Conservation (phyloP, 2,113 vertebrate genomes). For the Tetrax tetrax region DNA sequence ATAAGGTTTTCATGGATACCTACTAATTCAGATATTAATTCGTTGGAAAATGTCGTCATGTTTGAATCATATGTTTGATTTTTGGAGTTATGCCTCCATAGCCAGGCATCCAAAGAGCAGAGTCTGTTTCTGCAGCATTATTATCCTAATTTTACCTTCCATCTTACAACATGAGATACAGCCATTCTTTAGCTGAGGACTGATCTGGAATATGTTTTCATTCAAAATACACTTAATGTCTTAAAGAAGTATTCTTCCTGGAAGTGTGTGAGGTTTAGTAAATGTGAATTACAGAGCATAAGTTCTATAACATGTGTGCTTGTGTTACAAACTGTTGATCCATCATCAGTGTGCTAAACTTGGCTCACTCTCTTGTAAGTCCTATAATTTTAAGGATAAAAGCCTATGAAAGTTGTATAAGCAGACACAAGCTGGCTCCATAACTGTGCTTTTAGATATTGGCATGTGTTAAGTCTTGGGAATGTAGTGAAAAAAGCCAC, state of each 20-base stretch:
- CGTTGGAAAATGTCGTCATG: background rate
- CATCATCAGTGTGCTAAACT: background rate
- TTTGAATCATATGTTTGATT: background rate
- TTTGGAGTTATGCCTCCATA: background rate
- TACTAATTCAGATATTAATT: background rate
- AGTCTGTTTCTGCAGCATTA: background rate
- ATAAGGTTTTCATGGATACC: background rate
- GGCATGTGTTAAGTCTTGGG: background rate
- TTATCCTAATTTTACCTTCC: background rate
- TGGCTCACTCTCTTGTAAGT: background rate
- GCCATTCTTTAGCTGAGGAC: background rate
- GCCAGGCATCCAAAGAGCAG: background rate
- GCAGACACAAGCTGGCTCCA: background rate
- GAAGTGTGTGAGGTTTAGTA: background rate
- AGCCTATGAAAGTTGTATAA: background rate
- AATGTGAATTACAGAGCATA: background rate
- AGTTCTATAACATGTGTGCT: background rate
- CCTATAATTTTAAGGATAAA: background rate
- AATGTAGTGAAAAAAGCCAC: background rate
- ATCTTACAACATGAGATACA: background rate
- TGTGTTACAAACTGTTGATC: constrained; percentile 1
- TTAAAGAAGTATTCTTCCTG: background rate
- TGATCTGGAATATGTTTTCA: background rate
- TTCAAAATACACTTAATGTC: background rate
- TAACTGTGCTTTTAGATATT: background rate